A percentile compares a stretch with the other conserved stretches of the same genome.
Conservation (phyloP, 2,888 invertebrate genomes). For the Ypsolopha scabrella region DNA sequence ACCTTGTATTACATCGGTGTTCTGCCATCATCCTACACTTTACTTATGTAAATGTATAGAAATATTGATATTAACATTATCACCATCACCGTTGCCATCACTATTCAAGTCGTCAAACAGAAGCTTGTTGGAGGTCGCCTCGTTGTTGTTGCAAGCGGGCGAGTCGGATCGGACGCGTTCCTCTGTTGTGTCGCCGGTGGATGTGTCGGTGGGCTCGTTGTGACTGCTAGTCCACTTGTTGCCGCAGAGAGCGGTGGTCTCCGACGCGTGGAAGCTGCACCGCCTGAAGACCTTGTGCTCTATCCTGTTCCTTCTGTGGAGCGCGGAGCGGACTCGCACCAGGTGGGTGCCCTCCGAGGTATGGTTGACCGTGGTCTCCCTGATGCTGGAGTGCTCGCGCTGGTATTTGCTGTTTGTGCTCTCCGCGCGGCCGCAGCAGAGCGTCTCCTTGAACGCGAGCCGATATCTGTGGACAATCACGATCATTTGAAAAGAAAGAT, state of each 20-base stretch:
- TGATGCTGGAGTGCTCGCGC: constrained; percentile 72
- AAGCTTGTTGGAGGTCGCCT: constrained; percentile 19
- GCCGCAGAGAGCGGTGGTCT: constrained; percentile 31
- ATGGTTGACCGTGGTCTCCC: constrained; percentile 69
- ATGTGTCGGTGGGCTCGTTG: constrained; percentile 25
- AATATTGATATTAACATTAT: constrained; percentile 11
- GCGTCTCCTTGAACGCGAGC: constrained; percentile 80
- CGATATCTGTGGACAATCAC: constrained; percentile 74
- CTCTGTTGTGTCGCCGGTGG: constrained; percentile 10
- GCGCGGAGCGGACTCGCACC: constrained; percentile 46
- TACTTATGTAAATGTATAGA: constrained; percentile 9
- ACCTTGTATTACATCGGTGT: too few relatives aligned
- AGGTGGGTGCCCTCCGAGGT: constrained; percentile 53
- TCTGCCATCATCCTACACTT: background rate
- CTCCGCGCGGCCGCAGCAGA: constrained; percentile 70
- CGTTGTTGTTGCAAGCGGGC: constrained; percentile 30
- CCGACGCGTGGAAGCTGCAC: constrained; percentile 34
- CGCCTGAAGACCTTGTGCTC: constrained; percentile 23
- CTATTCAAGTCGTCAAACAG: constrained; percentile 21
- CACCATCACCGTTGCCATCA: constrained; percentile 10
- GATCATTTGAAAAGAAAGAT: too few relatives aligned
- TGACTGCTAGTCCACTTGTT: constrained; percentile 28
- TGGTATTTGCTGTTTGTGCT: constrained; percentile 58
- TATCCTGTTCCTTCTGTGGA: constrained; percentile 10
- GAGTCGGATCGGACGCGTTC: constrained; percentile 21